phyloP scores from a whole-genome alignment of 2,113 vertebrate genomes.

The Oxyruncus cristatus region DNA sequence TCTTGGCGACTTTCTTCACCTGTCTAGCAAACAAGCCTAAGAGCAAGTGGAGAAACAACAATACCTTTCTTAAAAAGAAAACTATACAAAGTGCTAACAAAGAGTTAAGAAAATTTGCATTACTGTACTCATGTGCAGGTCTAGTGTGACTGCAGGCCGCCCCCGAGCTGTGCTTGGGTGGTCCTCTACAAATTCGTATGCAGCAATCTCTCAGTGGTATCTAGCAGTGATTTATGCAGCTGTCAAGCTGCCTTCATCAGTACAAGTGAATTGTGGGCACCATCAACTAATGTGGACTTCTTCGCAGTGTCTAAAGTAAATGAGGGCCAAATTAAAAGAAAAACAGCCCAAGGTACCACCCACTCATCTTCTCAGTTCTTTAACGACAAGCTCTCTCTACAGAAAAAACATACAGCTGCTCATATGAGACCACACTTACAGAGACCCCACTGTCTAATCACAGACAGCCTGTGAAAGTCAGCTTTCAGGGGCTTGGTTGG shows the following conservation, averaged over 20 bases:
- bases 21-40: not conserved
- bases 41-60: not conserved
- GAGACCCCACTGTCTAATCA: constrained; percentile 75
- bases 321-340: constrained; percentile 75
- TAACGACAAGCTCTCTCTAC: constrained; percentile 70
- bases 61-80: not conserved
- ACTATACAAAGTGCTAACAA: constrained; percentile 36
- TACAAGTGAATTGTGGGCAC: constrained; percentile 79
- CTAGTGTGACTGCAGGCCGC: constrained; percentile 37
- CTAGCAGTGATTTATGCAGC: constrained; percentile 81
- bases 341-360: constrained; percentile 79
- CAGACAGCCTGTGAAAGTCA: constrained; percentile 52
- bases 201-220: constrained; percentile 78
- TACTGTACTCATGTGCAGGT: constrained; percentile 72
- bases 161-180: constrained; percentile 74
- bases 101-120: constrained; percentile 77
- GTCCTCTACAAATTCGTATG: constrained; percentile 74
- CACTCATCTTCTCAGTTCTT: constrained; percentile 75
- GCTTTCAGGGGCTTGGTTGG: constrained; percentile 51
- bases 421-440: constrained; percentile 68
- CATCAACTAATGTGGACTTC: constrained; percentile 61
- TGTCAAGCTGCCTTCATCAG: constrained; percentile 81
- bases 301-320: constrained; percentile 73
- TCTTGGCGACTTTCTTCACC: not conserved
- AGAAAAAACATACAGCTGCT: constrained; percentile 75